Evolutionary conservation across 2,888 invertebrate genomes (phyloP).

Genomic region (Epiblema foenella): DNA sequence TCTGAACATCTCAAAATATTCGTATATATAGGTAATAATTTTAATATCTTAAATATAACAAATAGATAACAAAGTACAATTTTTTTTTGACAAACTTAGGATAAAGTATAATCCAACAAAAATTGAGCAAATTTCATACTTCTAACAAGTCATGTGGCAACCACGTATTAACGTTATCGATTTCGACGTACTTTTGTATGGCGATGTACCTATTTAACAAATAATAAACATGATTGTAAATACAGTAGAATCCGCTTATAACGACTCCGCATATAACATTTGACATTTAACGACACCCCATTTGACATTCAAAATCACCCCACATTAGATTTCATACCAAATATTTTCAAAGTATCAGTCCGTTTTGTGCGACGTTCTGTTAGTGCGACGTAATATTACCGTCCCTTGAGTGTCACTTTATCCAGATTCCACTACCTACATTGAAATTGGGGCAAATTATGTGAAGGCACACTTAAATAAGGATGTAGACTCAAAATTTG

Average conservation of each 20-base stretch:
- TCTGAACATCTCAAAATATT: neutral
- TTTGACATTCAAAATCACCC: no score
- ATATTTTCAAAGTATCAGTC: no score
- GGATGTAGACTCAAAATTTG: no score
- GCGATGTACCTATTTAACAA: neutral
- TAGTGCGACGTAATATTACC: no score
- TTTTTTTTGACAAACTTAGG: neutral
- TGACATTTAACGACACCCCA: no score
- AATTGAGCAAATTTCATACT: constrained; percentile 20
- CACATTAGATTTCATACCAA: no score
- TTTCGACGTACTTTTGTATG: neutral
- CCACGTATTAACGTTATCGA: neutral
- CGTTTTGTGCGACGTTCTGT: no score
- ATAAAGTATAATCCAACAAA: neutral
- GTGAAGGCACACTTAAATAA: neutral
- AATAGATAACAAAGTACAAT: no score
- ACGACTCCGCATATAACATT: no score
- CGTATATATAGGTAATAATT: neutral
- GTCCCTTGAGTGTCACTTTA: no score
- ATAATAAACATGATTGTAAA: constrained; percentile 15
- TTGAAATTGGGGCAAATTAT: neutral
- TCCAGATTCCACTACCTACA: neutral
- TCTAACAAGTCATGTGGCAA: neutral
- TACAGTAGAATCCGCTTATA: no score
- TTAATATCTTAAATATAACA: neutral